Evolutionary conservation across 2,113 vertebrate genomes (phyloP), one percentile per base, ranked within the genome.

Genomic region (Malaclemys terrapin): DNA sequence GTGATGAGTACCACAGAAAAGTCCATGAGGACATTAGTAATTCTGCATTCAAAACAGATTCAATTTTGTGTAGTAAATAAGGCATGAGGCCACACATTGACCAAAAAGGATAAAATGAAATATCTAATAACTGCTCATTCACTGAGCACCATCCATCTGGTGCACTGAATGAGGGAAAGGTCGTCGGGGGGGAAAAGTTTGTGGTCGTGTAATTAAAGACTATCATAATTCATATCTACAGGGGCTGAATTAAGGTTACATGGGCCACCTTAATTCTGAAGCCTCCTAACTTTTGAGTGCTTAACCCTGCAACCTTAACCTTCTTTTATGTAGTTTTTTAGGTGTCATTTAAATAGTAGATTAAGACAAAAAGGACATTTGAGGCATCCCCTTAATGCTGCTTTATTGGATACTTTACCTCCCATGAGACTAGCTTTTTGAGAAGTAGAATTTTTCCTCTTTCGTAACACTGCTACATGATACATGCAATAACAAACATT

Each of bases 401-500:
- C 75, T 54, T 83, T 82, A 81, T 89, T 69, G 54, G 88, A 89
- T 85, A 95, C 5, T 89, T 95, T 92, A 5, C 80, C 16, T 91
- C 91, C 90, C 76, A 4, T 79, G 94, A 93, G 90, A 89, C 57
- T 54, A 25, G 27, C 47, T 92, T 93, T 92, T n/a, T 65, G 89
- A 96, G 87, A 92, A 95, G 22, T 85, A 96, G 95, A 59, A 85
- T 96, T 95, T 91, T 22, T 88, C 95, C 83, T 82, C 93, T 93
- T 94, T 90, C 42, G 5, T 83, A 88, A 87, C 88, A 54, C 91
- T 93, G 93, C 95, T 87, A 92, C 89, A 90, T 89, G 95, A 94
- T 93, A 94, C 89, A 93, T 90, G 59, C 82, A 96, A 96, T 96
- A 96, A 95, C 88, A 96, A 97, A 88, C 84, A 85, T 57, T 91